Base-by-base conservation (phyloP, 2,888 invertebrate species). In the Gibbula magus region DNA sequence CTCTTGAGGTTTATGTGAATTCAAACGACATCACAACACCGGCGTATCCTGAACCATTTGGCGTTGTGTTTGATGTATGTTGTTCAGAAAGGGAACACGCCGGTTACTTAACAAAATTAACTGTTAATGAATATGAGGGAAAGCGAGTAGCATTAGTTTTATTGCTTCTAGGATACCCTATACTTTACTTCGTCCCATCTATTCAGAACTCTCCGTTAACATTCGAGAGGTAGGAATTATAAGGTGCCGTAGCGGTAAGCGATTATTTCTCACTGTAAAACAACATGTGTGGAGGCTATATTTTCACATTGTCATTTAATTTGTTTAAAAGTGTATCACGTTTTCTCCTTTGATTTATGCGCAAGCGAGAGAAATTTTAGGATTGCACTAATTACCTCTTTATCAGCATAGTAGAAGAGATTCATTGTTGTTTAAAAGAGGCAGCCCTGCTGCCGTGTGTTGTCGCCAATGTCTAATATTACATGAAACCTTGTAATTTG, bases 291-390 rank as follows among this genome's bases (percentile, higher is more conserved):
- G 61, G 61, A 25, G 61, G 61, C 13, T 3, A 61, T 61, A 61
- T 61, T 61, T 61, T 61, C 61, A 61, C 61, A 61, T 61, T 61
- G 61, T 61, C 25, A 61, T 61, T 61, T 61, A 61, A 61, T 61
- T 61, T 61, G 61, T 61, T 61, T 61, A 61, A 61, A 61, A 61
- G 61, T 61, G 61, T 61, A 61, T 61, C 61, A 29, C 25, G 29
- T 61, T 61, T 61, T 61, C 61, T 25, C 29, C 22, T 29, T 70
- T 32, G 35, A 35, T 70, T 70, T 35, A 35, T 32, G 29, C 35
- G 35, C 18, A 39, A 70, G 70, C 22, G 29, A 29, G 13, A 22
- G 29, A 61, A 35, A 35, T 35, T 18, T 70, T 70, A 18, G 39
- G 35, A 16, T 35, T n/a, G 20, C 20, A 70, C 35, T 35, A 29